phyloP scores from a whole-genome alignment of 2,797 vertebrate genomes.

The Atherinosoma microstoma region DNA sequence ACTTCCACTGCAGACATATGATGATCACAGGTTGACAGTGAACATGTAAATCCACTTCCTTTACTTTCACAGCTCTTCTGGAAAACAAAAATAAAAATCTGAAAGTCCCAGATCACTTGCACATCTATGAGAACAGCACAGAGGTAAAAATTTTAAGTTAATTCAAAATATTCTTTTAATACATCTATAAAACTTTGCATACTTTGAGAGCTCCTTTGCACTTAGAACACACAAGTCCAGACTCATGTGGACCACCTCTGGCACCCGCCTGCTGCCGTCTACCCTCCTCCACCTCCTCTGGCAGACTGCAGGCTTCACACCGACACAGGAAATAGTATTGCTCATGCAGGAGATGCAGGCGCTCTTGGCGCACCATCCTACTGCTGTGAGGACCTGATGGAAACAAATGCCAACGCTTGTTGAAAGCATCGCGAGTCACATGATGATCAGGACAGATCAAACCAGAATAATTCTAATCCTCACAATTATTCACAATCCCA shows the following conservation, averaged over 20 bases:
- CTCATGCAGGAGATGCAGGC: constrained; percentile 84
- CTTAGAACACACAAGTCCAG: constrained; percentile 83
- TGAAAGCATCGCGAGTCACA: not conserved
- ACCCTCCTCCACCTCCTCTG: constrained; percentile 29
- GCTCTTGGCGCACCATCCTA: constrained; percentile 84
- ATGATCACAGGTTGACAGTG: constrained; percentile 60
- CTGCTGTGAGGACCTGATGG: constrained; percentile 86
- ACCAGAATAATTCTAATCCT: not conserved
- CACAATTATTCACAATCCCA: not conserved
- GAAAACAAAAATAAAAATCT: constrained; percentile 13
- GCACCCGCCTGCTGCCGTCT: not conserved
- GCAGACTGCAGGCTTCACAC: constrained; percentile 86
- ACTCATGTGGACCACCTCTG: constrained; percentile 15
- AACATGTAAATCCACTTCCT: constrained; percentile 62
- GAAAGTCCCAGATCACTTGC: not conserved
- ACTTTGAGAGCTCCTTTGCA: constrained; percentile 87
- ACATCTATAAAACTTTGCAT: constrained; percentile 7
- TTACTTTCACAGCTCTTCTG: constrained; percentile 49
- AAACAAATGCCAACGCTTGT: not conserved
- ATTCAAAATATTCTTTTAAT: not conserved
- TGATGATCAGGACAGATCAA: not conserved
- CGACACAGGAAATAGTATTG: constrained; percentile 94
- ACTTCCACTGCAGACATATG: constrained; percentile 61
- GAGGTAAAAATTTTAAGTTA: not conserved
- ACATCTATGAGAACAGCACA: not conserved